phyloP scores from a whole-genome alignment of 2,797 vertebrate species.

The Tinamus major region DNA sequence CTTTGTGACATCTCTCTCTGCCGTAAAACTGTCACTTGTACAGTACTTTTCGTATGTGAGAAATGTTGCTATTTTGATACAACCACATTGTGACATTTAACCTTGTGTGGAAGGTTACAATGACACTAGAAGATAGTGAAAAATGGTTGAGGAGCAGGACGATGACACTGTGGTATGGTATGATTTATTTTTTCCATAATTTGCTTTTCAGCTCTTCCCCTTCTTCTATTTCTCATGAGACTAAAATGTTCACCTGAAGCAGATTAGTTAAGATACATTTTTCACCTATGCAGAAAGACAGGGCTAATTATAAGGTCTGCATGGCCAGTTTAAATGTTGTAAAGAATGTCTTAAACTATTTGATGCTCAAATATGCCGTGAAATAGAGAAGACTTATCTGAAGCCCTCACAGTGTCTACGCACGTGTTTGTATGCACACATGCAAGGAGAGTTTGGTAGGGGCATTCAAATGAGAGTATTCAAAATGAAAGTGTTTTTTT shows the following conservation, averaged over 20 bases:
- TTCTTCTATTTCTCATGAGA: conserved; percentile 48
- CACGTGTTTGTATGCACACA: background rate
- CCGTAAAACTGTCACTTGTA: background rate
- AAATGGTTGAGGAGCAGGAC: conserved; percentile 52
- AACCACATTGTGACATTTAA: conserved; percentile 64
- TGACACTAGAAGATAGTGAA: conserved; percentile 64
- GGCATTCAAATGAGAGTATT: rapidly evolving
- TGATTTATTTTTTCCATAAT: conserved; percentile 69
- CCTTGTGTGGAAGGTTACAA: conserved; percentile 67
- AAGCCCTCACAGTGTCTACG: background rate
- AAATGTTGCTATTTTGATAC: conserved; percentile 45
- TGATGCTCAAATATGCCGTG: background rate
- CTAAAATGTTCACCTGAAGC: conserved; percentile 22
- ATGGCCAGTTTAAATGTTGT: background rate
- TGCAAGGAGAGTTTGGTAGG: background rate
- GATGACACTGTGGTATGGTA: conserved; percentile 24
- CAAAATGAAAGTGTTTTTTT: background rate
- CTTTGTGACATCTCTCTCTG: background rate
- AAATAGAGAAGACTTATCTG: background rate
- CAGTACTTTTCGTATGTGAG: conserved; percentile 37
- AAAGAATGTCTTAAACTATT: background rate
- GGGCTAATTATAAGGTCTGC: background rate
- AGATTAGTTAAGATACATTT: background rate
- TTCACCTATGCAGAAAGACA: conserved; percentile 1
- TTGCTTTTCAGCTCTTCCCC: conserved; percentile 52